A percentile compares a stretch with the other conserved stretches of the same genome.
Conservation (phyloP, 2,888 invertebrate species). For the Synanthedon vespiformis region DNA sequence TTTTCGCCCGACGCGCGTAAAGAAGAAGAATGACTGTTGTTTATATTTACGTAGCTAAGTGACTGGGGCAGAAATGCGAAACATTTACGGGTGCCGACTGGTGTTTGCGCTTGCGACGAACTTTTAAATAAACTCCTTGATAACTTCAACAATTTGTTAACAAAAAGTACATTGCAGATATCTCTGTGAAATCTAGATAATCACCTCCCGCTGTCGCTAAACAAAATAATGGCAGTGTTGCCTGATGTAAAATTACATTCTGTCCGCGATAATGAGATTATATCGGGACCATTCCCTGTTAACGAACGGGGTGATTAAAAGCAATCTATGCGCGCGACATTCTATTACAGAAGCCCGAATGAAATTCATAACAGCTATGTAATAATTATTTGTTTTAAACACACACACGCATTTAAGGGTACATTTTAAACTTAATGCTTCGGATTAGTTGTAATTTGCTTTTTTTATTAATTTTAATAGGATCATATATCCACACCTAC, state of each 20-base stretch:
- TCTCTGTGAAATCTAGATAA: neutral
- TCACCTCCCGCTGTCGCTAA: slow-evolving; percentile 1
- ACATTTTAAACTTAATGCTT: neutral
- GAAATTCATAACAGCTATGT: no score
- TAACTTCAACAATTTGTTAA: slow-evolving; percentile 9
- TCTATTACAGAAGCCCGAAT: slow-evolving; percentile 2
- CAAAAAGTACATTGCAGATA: neutral
- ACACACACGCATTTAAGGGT: neutral
- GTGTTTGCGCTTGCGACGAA: slow-evolving; percentile 23
- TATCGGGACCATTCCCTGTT: slow-evolving; percentile 4
- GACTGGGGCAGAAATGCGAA: slow-evolving; percentile 43
- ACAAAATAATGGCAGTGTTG: slow-evolving; percentile 3
- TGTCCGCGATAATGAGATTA: slow-evolving; percentile 9
- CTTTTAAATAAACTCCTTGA: slow-evolving; percentile 1
- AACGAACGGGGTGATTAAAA: slow-evolving; percentile 9
- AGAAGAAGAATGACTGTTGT: slow-evolving; percentile 57
- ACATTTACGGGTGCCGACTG: slow-evolving; percentile 17
- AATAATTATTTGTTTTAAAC: no score
- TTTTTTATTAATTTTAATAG: neutral
- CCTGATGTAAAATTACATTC: slow-evolving; percentile 5
- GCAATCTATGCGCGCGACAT: slow-evolving; percentile 2
- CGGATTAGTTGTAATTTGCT: neutral
- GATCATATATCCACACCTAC: no score
- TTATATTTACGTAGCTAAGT: slow-evolving; percentile 59
- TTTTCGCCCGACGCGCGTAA: slow-evolving; percentile 44